These are phyloP conservation scores for Avahi laniger DNA, from an alignment of 2,797 vertebrate genomes.

Conservation along the genomic window DNA sequence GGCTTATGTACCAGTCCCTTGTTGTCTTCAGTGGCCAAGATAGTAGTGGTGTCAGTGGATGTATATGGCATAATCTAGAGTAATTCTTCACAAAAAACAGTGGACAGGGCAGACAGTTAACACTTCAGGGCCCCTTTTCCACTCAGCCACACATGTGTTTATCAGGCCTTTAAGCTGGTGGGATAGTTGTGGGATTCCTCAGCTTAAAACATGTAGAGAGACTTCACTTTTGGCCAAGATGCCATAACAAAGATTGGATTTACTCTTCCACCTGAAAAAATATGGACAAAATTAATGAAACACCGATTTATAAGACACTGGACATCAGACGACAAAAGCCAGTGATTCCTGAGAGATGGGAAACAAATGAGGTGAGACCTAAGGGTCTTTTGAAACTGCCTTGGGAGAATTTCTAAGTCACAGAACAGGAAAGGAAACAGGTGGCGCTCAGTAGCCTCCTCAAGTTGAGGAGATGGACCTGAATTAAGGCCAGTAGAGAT, in stretches of 20 bases:
- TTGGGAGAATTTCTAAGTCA: neutral
- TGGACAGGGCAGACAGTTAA: neutral
- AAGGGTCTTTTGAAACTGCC: neutral
- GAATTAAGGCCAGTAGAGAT: neutral
- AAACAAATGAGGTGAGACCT: neutral
- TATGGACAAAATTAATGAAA: neutral
- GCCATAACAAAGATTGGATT: neutral
- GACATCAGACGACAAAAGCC: neutral
- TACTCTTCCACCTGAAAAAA: neutral
- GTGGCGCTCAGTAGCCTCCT: neutral
- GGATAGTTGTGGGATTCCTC: neutral
- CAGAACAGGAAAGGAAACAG: neutral
- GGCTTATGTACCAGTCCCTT: neutral
- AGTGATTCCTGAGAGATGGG: neutral
- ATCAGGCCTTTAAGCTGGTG: neutral
- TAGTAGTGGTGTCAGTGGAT: neutral
- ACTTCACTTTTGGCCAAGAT: neutral
- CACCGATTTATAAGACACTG: neutral
- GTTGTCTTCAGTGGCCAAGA: neutral
- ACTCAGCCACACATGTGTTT: neutral
- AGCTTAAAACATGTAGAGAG: neutral
- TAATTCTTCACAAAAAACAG: neutral
- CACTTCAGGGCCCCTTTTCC: neutral
- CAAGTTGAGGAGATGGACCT: neutral
- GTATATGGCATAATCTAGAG: neutral